Base-by-base conservation (phyloP, 2,888 invertebrate species). In the Aelia acuminata region DNA sequence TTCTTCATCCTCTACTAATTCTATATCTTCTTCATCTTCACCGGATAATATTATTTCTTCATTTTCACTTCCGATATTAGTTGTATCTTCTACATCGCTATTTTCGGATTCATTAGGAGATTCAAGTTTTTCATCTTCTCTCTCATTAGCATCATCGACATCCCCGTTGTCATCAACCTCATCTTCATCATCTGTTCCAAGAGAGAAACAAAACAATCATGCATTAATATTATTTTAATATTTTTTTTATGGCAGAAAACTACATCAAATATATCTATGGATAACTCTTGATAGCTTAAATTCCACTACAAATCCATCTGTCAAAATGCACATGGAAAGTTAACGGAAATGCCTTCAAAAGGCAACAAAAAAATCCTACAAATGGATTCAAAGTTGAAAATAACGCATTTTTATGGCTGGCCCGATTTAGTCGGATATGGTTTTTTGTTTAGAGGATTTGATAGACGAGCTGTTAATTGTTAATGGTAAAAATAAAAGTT, bases 121-220 rank as follows among this genome's bases (percentile, higher is more conserved):
- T 84, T 92, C 91, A 89, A 92, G 92, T 84, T 91, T 92, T 89
- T 92, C 91, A 18, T 92, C 92, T 39, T 91, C n/a, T n/a, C n/a
- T n/a, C n/a, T n/a, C n/a, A n/a, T n/a, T n/a, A n/a, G n/a, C n/a
- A n/a, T n/a, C 89, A 35, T 87, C 89, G 47, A 57, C 87, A 22
- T 89, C 89, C 43, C 63, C 63, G 48, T 47, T 10, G 31, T 1
- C 63, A 70, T 35, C 63, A 70, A 20, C 92, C 75, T 93, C 93
- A 35, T 92, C 92, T 91, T 93, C 91, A 90, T 93, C 92, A 91
- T 92, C 92, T 90, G n/a, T 80, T n/a, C 18, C 39, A 80, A 22
- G 10, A 80, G n/a, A n/a, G 43, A 80, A 43, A 43, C 43, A 43
- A 10, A 43, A 43, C 43, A 43, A 43, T 7, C 43, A 4, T 43